A percentile compares a stretch with the other conserved stretches of the same genome.
These are phyloP conservation scores for Halcyon chelicuti DNA, from an alignment of 2,797 vertebrate genomes.

Conservation along the genomic window DNA sequence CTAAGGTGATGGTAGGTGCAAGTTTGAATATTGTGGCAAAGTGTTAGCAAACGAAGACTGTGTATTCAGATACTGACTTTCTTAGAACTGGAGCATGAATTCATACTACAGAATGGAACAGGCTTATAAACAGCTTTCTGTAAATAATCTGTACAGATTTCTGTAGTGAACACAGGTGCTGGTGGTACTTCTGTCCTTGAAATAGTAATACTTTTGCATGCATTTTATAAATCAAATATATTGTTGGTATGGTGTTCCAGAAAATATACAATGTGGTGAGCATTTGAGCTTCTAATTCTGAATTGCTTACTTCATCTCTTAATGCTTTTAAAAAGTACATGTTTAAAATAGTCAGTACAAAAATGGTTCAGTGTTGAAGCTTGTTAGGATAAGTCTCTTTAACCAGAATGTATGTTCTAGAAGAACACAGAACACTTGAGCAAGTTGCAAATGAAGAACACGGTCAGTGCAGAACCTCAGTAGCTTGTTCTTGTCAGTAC, in stretches of 20 bases:
- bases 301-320: not conserved
- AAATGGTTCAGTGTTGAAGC: not conserved
- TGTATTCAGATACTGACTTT: not conserved
- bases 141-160: not conserved
- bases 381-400: not conserved
- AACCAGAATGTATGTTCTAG: not conserved
- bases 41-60: not conserved
- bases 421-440: not conserved
- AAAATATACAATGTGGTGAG: not conserved
- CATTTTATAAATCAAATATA: not conserved
- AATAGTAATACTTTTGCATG: not conserved
- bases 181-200: not conserved
- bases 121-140: not conserved
- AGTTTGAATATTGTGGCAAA: not conserved
- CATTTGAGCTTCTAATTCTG: not conserved
- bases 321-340: not conserved
- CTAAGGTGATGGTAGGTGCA: not conserved
- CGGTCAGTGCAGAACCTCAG: not conserved
- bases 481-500: not conserved
- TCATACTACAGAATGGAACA: not conserved
- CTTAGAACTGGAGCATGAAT: not conserved
- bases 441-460: not conserved
- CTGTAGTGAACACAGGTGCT: not conserved
- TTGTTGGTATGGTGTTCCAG: not conserved
- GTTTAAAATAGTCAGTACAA: not conserved